phyloP scores from a whole-genome alignment of 2,113 vertebrate genomes.

The Calidris pugnax region DNA sequence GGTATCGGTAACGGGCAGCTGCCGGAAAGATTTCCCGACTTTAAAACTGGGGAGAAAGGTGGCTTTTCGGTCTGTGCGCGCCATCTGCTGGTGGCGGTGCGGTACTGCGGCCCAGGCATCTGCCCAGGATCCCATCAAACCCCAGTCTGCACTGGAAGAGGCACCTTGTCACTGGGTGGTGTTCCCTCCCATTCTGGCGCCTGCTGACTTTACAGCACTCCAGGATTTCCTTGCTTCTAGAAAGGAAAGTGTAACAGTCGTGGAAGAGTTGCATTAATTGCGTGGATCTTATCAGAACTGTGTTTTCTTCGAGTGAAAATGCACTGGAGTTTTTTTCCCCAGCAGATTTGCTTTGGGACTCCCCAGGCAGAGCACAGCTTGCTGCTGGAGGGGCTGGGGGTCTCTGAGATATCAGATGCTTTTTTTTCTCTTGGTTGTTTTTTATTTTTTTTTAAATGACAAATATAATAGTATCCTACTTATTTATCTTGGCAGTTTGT shows the following conservation, averaged over 20 bases:
- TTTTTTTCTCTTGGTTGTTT: too few relatives aligned
- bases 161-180: neutral
- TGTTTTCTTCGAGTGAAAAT: neutral
- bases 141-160: neutral
- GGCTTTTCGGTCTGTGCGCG: neutral
- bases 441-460: too few relatives aligned
- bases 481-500: neutral
- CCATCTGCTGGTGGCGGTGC: slow-evolving; percentile 14
- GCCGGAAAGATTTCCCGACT: rapidly evolving
- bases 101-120: neutral
- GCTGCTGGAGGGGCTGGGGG: neutral
- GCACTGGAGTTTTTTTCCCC: too few relatives aligned
- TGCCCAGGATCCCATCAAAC: neutral
- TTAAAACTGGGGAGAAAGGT: rapidly evolving
- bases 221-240: neutral
- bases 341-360: neutral
- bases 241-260: neutral
- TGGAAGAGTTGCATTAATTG: rapidly evolving
- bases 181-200: neutral
- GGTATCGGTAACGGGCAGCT: rapidly evolving
- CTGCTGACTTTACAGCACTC: neutral
- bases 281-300: neutral
- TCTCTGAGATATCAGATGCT: neutral
- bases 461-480: rapidly evolving
- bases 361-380: neutral